phyloP scores from a whole-genome alignment of 2,888 invertebrate species.

The Agrotis ipsilon region DNA sequence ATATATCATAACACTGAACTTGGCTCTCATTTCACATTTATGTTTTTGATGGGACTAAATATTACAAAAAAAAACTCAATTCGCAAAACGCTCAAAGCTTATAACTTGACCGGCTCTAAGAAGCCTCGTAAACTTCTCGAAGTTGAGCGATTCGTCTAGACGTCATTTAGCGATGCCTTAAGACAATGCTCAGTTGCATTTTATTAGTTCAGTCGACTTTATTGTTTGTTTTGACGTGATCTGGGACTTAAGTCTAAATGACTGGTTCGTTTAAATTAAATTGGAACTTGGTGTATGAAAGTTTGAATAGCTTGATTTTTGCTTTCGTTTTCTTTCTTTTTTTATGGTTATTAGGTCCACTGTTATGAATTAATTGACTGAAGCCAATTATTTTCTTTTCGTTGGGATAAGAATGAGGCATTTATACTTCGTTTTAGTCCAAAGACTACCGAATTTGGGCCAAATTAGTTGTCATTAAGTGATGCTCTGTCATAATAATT shows the following conservation, averaged over 20 bases:
- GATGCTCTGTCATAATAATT: no score
- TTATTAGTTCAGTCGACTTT: slow-evolving; percentile 31
- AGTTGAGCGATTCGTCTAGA: slow-evolving; percentile 58
- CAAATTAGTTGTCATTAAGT: no score
- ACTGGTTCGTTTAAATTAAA: neutral
- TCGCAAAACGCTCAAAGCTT: slow-evolving; percentile 22
- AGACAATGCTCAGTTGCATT: slow-evolving; percentile 40
- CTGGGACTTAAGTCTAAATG: slow-evolving; percentile 2
- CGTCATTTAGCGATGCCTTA: slow-evolving; percentile 40
- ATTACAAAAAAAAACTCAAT: no score
- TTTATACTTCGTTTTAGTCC: no score
- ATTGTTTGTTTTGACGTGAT: slow-evolving; percentile 48
- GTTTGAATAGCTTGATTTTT: neutral
- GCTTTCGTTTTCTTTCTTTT: neutral
- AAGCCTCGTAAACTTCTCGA: slow-evolving; percentile 39
- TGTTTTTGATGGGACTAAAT: no score
- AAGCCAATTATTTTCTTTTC: neutral
- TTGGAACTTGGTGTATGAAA: slow-evolving; percentile 6
- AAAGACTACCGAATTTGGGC: no score
- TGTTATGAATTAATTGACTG: neutral
- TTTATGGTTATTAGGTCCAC: neutral
- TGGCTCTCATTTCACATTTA: no score
- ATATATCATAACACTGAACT: no score
- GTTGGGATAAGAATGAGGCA: no score
- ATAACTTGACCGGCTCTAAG: neutral